Conservation (phyloP, 2,797 vertebrate genomes). For the Cygnus olor region DNA sequence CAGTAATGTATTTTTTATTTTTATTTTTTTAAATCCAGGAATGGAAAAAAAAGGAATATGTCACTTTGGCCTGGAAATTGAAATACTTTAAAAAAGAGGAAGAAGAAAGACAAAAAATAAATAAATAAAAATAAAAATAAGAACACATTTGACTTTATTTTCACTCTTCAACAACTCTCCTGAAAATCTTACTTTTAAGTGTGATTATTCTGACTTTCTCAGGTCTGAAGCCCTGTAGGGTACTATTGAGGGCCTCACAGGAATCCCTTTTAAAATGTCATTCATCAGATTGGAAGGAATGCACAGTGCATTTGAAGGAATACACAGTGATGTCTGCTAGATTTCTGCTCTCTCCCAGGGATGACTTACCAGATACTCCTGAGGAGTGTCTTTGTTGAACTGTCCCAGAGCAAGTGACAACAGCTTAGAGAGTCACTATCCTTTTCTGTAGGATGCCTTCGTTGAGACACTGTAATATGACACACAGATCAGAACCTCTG, state of each 20-base stretch:
- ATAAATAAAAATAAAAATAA: too few relatives aligned
- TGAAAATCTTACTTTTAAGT: neutral
- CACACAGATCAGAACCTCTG: neutral
- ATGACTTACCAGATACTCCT: neutral
- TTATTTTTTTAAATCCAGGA: neutral
- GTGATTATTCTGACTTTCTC: neutral
- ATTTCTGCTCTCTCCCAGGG: neutral
- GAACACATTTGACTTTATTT: neutral
- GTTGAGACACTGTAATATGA: neutral
- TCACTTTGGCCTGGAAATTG: neutral
- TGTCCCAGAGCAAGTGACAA: neutral
- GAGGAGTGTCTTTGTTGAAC: neutral
- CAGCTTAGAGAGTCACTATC: neutral
- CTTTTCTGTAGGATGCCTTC: neutral
- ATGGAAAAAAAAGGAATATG: neutral
- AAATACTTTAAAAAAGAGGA: neutral
- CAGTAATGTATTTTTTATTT: too few relatives aligned
- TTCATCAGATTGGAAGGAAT: neutral
- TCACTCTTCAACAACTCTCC: neutral
- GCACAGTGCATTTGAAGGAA: neutral
- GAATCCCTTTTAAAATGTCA: neutral
- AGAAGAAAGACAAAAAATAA: too few relatives aligned
- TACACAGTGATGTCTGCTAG: neutral
- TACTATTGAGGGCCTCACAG: neutral
- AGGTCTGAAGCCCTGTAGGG: neutral